Percentiles rank a stretch among this genome's conserved stretches.
Conservation (phyloP, 2,888 invertebrate genomes). For the Drosophila rubida region DNA sequence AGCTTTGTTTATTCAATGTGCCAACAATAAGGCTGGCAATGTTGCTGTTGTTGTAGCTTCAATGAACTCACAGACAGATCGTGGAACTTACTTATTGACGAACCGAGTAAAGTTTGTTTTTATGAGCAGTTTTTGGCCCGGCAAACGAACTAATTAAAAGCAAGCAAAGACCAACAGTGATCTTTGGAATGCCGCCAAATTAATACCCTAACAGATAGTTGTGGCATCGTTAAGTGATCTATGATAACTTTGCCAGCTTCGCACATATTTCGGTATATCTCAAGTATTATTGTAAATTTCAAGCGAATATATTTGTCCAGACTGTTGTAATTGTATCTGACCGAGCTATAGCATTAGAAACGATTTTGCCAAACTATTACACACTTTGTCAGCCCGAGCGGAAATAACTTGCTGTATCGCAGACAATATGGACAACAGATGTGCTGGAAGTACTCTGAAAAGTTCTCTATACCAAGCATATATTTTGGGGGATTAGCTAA, state of each 20-base stretch:
- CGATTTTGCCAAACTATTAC: background rate
- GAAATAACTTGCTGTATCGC: slow-evolving; percentile 18
- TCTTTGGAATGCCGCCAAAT: background rate
- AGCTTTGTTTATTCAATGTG: slow-evolving; percentile 61
- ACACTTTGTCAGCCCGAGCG: slow-evolving; percentile 8
- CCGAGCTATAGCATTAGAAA: background rate
- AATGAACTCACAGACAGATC: slow-evolving; percentile 48
- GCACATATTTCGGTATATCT: background rate
- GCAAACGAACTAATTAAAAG: slow-evolving; percentile 71
- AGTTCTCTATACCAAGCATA: slow-evolving; percentile 6
- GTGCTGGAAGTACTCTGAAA: slow-evolving; percentile 38
- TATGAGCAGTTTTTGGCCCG: slow-evolving; percentile 41
- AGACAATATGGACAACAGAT: slow-evolving; percentile 70
- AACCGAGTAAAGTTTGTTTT: slow-evolving; percentile 69
- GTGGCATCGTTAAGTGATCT: background rate
- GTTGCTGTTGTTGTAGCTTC: slow-evolving; percentile 21
- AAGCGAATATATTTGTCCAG: background rate
- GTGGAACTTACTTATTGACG: slow-evolving; percentile 56
- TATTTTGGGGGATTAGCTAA: slow-evolving; percentile 39
- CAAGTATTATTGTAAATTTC: background rate
- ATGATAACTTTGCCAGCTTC: background rate
- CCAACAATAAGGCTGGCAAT: background rate
- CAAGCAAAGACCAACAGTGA: slow-evolving; percentile 4
- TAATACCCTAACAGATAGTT: slow-evolving; percentile 4
- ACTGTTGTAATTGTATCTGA: background rate